Conservation (phyloP, 2,113 vertebrate species). For the Toxotes chatareus region DNA sequence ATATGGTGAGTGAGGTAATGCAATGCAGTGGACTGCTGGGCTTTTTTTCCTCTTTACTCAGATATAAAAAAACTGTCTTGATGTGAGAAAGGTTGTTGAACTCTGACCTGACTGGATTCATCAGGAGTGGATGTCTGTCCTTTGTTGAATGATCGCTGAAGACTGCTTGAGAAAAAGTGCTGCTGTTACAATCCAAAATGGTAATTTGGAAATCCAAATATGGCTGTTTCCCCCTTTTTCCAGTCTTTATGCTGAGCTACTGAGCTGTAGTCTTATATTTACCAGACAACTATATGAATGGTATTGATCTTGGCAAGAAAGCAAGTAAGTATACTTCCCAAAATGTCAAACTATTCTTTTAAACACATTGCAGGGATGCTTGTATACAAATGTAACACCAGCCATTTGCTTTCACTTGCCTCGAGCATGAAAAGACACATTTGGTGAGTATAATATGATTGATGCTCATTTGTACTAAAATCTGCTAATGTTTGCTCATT, state of each 20-base stretch:
- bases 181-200: not conserved
- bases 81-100: conserved; percentile 10
- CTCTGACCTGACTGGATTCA: conserved; percentile 33
- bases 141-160: conserved; percentile 12
- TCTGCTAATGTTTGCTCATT: not conserved
- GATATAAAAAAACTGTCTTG: conserved; percentile 31
- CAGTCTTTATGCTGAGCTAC: too few relatives aligned
- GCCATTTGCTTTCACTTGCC: not conserved
- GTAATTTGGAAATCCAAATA: too few relatives aligned
- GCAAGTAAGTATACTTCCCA: too few relatives aligned
- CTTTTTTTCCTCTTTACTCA: conserved; percentile 33
- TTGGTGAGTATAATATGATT: not conserved
- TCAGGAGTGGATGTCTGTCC: conserved; percentile 20
- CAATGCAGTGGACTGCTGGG: not conserved
- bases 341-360: too few relatives aligned
- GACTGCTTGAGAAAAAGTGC: not conserved
- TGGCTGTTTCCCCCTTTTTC: too few relatives aligned
- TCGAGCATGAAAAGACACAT: not conserved
- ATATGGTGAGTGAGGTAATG: conserved; percentile 74
- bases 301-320: not conserved
- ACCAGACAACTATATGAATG: not conserved
- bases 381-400: too few relatives aligned
- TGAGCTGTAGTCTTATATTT: too few relatives aligned
- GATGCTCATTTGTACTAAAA: too few relatives aligned
- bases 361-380: too few relatives aligned